Evolutionary conservation across 2,888 invertebrate genomes (phyloP).

Genomic region (Ptycholaimellus sp.): DNA sequence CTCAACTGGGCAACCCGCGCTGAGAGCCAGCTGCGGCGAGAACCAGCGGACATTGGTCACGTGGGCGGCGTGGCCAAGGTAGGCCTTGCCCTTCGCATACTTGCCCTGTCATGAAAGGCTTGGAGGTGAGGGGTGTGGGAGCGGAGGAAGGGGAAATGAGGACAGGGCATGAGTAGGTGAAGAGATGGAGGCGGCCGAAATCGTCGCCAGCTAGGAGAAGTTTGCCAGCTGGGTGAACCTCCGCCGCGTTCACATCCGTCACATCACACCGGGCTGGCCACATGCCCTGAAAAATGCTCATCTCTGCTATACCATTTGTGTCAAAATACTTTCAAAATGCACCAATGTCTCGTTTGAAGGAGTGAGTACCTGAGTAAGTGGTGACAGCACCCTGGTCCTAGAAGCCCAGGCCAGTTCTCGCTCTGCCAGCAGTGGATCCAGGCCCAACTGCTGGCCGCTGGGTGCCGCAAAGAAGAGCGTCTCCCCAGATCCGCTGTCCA

Average conservation of each 20-base stretch:
- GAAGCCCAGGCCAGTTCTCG: conserved; percentile 27
- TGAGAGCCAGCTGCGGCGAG: too few relatives aligned
- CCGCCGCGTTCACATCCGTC: conserved; percentile 29
- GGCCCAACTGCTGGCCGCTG: conserved; percentile 7
- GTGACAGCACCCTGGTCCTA: conserved; percentile 29
- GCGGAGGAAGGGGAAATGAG: background rate
- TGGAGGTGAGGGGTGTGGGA: background rate
- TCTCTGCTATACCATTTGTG: too few relatives aligned
- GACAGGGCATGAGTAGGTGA: conserved; percentile 29
- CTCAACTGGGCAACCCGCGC: too few relatives aligned
- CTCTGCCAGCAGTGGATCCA: background rate
- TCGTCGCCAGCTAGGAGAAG: conserved; percentile 30
- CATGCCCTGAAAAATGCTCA: too few relatives aligned
- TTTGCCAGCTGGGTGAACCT: conserved; percentile 21
- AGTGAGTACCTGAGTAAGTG: too few relatives aligned
- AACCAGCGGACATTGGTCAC: conserved; percentile 13
- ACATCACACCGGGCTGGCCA: conserved; percentile 30
- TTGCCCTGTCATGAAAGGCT: conserved; percentile 21
- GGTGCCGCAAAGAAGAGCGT: conserved; percentile 31
- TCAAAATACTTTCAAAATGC: too few relatives aligned
- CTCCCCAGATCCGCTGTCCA: conserved; percentile 28
- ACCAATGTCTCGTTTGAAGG: too few relatives aligned
- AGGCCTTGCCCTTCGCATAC: conserved; percentile 28
- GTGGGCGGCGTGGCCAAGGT: conserved; percentile 15
- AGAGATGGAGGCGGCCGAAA: conserved; percentile 30